A percentile compares a stretch with the other conserved stretches of the same genome.
Evolutionary conservation across 2,113 vertebrate species (phyloP).

Genomic region (Leptocoma aspasia): DNA sequence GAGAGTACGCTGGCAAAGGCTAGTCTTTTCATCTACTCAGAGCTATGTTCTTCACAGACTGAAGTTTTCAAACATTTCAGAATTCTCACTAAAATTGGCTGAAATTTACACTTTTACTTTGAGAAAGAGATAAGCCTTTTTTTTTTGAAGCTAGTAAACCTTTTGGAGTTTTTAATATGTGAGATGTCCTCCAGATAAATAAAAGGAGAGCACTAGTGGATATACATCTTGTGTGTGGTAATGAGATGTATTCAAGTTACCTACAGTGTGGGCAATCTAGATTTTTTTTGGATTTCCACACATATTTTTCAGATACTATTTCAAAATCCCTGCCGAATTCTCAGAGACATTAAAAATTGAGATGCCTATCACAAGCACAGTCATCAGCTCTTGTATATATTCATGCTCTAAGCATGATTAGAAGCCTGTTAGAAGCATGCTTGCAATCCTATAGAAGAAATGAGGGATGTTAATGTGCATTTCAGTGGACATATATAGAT

Average conservation of each 20-base stretch:
- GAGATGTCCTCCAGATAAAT: background rate
- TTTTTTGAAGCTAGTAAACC: background rate
- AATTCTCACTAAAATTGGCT: background rate
- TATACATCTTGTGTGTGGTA: background rate
- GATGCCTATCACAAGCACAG: background rate
- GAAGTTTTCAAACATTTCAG: background rate
- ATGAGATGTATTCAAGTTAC: background rate
- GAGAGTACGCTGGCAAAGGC: background rate
- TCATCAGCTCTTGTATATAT: conserved; percentile 9
- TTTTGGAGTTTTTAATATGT: background rate
- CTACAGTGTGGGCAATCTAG: background rate
- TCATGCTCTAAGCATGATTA: background rate
- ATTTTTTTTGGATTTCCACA: background rate
- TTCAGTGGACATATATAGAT: conserved; percentile 15
- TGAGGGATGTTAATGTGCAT: background rate
- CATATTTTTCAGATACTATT: conserved; percentile 4
- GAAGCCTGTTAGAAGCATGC: background rate
- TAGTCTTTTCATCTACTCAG: background rate
- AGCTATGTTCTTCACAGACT: background rate
- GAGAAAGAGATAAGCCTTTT: background rate
- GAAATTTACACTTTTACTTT: background rate
- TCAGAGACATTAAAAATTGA: conserved; percentile 13
- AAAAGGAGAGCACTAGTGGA: background rate
- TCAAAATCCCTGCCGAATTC: conserved; percentile 6
- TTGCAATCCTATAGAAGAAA: conserved; percentile 4